Evolutionary conservation across 2,888 invertebrate species (phyloP).

Genomic region (Corythucha ciliata): DNA sequence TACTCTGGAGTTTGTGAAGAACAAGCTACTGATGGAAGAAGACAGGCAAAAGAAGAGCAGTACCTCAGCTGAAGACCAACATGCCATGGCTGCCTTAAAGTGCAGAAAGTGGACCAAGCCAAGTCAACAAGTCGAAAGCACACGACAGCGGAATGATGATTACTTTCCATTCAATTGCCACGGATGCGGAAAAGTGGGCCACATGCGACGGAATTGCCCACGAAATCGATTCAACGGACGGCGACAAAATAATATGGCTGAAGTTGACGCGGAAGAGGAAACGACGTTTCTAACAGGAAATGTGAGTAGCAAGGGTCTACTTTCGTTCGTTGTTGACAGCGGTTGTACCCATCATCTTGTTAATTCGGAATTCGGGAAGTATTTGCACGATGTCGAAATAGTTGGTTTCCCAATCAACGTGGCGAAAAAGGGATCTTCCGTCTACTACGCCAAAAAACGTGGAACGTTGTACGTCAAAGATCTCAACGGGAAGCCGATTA

Average conservation of each 20-base stretch:
- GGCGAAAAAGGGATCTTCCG: constrained; percentile 2
- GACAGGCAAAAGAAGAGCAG: constrained; percentile 1
- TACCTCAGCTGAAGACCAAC: too few relatives aligned
- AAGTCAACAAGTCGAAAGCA: not conserved
- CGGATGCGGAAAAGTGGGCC: too few relatives aligned
- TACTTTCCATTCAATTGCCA: too few relatives aligned
- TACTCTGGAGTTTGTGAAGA: constrained; percentile 3
- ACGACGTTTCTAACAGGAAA: too few relatives aligned
- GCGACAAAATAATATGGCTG: too few relatives aligned
- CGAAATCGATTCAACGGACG: too few relatives aligned
- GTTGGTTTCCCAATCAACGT: not conserved
- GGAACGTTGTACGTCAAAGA: constrained; percentile 5
- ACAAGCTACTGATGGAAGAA: constrained; percentile 2
- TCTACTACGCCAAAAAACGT: not conserved
- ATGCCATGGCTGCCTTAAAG: too few relatives aligned
- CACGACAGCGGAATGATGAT: too few relatives aligned
- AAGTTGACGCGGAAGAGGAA: too few relatives aligned
- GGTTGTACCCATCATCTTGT: constrained; percentile 6
- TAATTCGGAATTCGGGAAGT: not conserved
- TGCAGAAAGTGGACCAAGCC: too few relatives aligned
- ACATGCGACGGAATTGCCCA: too few relatives aligned
- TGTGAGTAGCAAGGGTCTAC: too few relatives aligned
- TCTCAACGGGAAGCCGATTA: constrained; percentile 1
- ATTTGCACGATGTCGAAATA: constrained; percentile 1
- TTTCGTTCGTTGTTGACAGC: constrained; percentile 8